Percentiles rank a stretch among this genome's conserved stretches.
Evolutionary conservation across 2,888 invertebrate species (phyloP).

Genomic region (Laothoe populi): DNA sequence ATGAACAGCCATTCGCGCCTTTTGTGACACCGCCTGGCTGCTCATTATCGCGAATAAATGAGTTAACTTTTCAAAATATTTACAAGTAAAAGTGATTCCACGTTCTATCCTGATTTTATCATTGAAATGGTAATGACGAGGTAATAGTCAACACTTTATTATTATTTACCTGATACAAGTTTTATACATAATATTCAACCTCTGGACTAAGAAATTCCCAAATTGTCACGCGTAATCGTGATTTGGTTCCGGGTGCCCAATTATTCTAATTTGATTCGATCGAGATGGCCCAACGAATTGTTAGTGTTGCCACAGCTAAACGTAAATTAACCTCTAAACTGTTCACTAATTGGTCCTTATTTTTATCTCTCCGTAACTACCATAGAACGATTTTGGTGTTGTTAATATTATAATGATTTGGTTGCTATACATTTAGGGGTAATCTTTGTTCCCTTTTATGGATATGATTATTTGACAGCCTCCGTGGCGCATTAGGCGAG

Average conservation of each 20-base stretch:
- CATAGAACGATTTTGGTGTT: constrained; percentile 27
- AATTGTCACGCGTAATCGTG: constrained; percentile 22
- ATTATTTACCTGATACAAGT: no score
- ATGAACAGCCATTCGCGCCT: no score
- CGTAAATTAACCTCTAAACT: constrained; percentile 19
- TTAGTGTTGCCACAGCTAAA: constrained; percentile 21
- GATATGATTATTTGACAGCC: not conserved
- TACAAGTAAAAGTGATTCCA: no score
- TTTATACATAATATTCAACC: constrained; percentile 7
- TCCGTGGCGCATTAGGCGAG: no score
- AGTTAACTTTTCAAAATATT: no score
- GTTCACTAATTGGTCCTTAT: constrained; percentile 51
- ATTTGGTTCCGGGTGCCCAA: constrained; percentile 24
- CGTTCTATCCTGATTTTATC: no score
- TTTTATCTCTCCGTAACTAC: constrained; percentile 36
- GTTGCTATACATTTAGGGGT: not conserved
- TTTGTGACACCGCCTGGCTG: no score
- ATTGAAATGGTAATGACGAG: no score
- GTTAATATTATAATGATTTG: constrained; percentile 8
- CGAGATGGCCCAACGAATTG: constrained; percentile 22
- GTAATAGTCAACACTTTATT: no score
- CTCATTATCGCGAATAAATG: no score
- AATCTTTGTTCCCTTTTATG: not conserved
- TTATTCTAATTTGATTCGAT: constrained; percentile 26
- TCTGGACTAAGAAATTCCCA: constrained; percentile 6